Base-by-base conservation (phyloP, 2,888 invertebrate genomes). In the Trissoscelio sp. region DNA sequence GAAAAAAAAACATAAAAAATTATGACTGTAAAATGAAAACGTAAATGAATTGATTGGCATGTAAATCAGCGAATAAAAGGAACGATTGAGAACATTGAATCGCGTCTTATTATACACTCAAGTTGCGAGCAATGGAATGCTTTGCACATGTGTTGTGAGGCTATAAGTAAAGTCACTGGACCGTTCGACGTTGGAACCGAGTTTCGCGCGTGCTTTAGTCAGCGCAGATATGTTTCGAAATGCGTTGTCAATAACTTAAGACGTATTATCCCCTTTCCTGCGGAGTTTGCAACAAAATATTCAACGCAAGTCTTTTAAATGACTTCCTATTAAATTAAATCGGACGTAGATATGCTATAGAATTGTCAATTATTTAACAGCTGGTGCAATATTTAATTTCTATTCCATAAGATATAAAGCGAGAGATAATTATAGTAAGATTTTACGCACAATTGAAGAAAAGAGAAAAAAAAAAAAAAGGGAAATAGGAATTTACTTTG, bases 131-230 rank as follows among this genome's bases (percentile, higher is more conserved):
- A 18, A 20, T 20, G 18, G 55, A 57, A 57, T 57, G 55, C 37
- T n/a, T 18, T 14, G 55, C 20, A 37, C 12, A 37, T 37, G 55
- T 42, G 58, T 58, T 28, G 18, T 5, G 55, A 55, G 53, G 31
- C 14, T 58, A 58, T 58, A 62, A 46, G 58, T 70, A 31, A 48
- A 72, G 48, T 34, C 39, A 72, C 34, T 60, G 58, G 72, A 72
- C 46, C 72, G 60, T 58, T 60, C 60, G 70, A 70, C 48, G 58
- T 57, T 58, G 46, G 42, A 57, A 58, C 58, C 48, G 58, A 70
- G 58, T 70, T 70, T 70, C 48, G 31, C 37, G 46, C 28, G 46
- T 57, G 57, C 48, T 48, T 44, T 46, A 72, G 60, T 51, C 39
- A 51, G 60, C 46, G 24, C 3, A 39, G 42, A 55, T 42, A 44